Percentiles rank a stretch among this genome's conserved stretches.
phyloP scores from a whole-genome alignment of 2,113 vertebrate genomes.

The Colaptes auratus region DNA sequence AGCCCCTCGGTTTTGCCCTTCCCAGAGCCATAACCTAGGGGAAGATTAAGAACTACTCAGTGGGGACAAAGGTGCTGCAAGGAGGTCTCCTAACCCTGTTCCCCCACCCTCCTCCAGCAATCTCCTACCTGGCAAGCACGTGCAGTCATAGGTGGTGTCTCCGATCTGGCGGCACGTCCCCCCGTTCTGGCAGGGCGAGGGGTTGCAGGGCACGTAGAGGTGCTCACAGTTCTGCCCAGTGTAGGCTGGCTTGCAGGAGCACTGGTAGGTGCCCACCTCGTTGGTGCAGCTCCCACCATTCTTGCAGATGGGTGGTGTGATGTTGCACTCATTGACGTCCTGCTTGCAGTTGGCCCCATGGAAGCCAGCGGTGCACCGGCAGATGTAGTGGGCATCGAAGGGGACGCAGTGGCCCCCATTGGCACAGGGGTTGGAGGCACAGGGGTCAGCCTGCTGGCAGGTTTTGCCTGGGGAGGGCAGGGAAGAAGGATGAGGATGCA shows the following conservation, averaged over 20 bases:
- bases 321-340: conserved; percentile 90
- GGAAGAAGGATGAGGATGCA: neutral
- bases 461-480: conserved; percentile 79
- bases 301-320: conserved; percentile 76
- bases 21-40: accelerated
- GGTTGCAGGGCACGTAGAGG: conserved; percentile 92
- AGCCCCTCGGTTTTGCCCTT: neutral
- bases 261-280: conserved; percentile 87
- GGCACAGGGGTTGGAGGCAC: conserved; percentile 94
- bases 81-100: accelerated
- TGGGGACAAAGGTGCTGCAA: accelerated
- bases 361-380: conserved; percentile 85
- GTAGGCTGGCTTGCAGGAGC: conserved; percentile 83
- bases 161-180: conserved; percentile 94
- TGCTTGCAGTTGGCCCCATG: conserved; percentile 90
- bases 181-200: conserved; percentile 93
- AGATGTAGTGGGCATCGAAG: conserved; percentile 85
- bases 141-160: conserved; percentile 91
- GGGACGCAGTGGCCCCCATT: conserved; percentile 88
- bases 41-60: neutral
- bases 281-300: conserved; percentile 88
- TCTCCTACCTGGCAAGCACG: conserved; percentile 91
- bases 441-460: conserved; percentile 92
- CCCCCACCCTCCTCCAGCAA: accelerated
- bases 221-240: conserved; percentile 88